These are phyloP conservation scores for Clarias fuscus DNA, from an alignment of 2,797 vertebrate species.

Conservation along the genomic window DNA sequence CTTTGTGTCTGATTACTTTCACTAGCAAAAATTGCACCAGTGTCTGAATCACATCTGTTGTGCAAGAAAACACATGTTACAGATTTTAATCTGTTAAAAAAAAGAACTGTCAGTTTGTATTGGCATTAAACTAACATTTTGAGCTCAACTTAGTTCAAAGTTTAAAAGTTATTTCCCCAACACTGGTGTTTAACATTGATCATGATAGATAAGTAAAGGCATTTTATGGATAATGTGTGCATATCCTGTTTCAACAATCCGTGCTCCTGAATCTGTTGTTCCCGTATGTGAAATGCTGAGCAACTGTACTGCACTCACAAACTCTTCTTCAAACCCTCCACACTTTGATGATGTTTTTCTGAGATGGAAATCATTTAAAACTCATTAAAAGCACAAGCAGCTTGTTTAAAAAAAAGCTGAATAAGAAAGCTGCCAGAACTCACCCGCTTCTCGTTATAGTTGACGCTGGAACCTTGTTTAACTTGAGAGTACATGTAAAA, in stretches of 20 bases:
- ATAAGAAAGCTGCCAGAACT: background rate
- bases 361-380: conserved; percentile 7
- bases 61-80: background rate
- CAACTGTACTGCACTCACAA: background rate
- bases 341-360: background rate
- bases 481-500: background rate
- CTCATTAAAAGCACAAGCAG: background rate
- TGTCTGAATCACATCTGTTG: background rate
- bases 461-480: background rate
- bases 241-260: background rate
- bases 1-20: background rate
- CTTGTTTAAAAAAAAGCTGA: background rate
- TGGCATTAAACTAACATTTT: background rate
- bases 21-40: background rate
- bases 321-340: background rate
- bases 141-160: background rate
- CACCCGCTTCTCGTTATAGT: background rate
- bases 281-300: background rate
- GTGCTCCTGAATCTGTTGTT: background rate
- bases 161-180: background rate
- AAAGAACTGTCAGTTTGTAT: background rate
- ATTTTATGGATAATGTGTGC: background rate
- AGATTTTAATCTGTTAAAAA: background rate
- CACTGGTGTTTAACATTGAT: background rate
- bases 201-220: background rate